Evolutionary conservation across 2,888 invertebrate genomes (phyloP), one percentile per base, ranked within the genome.

Genomic region (Tortrix viridana): DNA sequence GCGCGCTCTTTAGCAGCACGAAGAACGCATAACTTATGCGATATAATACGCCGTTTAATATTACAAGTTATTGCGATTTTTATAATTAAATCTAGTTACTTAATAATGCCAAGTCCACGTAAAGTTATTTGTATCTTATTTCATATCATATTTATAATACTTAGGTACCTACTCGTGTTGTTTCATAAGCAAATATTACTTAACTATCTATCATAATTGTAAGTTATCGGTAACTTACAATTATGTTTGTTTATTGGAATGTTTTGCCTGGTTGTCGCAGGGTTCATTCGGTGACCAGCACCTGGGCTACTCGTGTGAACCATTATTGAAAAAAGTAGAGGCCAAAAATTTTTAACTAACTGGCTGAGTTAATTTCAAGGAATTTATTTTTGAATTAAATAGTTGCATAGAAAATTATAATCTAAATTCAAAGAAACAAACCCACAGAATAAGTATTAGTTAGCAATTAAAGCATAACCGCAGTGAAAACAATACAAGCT

Each of bases 401-500:
- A 5, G 26, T 26, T 26, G 6, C 2, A 26, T 12, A n/a, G 0
- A n/a, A 12, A 38, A 41, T n/a, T 14, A 41, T 16, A 41, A 41
- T 6, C 16, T 6, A n/a, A n/a, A 41, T 41, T 41, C 16, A 16
- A 16, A 32, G 41, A 6, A 5, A 43, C 43, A 41, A 26, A 26
- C 2, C 43, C 22, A 16, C 5, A 18, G 22, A 23, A 23, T 14
- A 41, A 20, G 18, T 43, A 54, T 23, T 54, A 54, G 54, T 44
- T 43, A 22, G 26, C 6, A 16, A 43, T 43, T 43, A 43, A 43
- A 54, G 14, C 22, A 43, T 54, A 23, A 54, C 23, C 5, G 43
- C 32, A 18, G 43, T 23, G 54, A 54, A 54, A 54, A 54, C 54
- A 54, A 54, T 54, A 41, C 54, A 23, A 12, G 16, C 9, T 14